Conservation (phyloP, 2,113 vertebrate species). For the Spea bombifrons region DNA sequence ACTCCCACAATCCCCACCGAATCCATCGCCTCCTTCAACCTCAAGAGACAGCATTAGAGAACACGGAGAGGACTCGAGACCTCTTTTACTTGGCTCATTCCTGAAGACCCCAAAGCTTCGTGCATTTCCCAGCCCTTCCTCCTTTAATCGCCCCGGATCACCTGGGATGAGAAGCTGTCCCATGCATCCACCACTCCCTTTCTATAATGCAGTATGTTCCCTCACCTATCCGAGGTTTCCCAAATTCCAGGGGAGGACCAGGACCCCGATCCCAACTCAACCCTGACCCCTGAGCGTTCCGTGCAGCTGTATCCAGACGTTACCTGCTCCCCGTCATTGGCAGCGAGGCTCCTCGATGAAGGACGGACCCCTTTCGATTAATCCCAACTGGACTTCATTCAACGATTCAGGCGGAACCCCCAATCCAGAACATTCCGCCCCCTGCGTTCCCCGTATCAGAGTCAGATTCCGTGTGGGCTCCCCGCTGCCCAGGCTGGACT, state of each 20-base stretch:
- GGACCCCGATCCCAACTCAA: neutral
- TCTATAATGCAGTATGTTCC: neutral
- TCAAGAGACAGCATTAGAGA: too few relatives aligned
- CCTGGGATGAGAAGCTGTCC: neutral
- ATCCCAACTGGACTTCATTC: constrained; percentile 20
- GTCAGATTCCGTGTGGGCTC: neutral
- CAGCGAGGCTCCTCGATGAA: neutral
- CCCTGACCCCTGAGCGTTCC: too few relatives aligned
- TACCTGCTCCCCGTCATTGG: constrained; percentile 16
- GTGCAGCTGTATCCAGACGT: neutral
- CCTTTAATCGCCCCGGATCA: neutral
- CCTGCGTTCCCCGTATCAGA: neutral
- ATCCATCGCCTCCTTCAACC: too few relatives aligned
- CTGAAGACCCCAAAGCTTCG: too few relatives aligned
- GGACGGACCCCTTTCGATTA: neutral
- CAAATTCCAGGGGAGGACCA: neutral
- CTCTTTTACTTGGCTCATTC: too few relatives aligned
- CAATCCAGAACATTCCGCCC: neutral
- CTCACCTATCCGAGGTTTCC: neutral
- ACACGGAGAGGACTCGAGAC: too few relatives aligned
- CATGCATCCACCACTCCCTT: constrained; percentile 5
- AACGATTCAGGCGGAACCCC: neutral
- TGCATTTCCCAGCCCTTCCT: neutral
- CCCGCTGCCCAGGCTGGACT: neutral
- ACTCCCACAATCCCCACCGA: neutral